Evolutionary conservation across 2,888 invertebrate genomes (phyloP).

Genomic region (Beris chalybata): DNA sequence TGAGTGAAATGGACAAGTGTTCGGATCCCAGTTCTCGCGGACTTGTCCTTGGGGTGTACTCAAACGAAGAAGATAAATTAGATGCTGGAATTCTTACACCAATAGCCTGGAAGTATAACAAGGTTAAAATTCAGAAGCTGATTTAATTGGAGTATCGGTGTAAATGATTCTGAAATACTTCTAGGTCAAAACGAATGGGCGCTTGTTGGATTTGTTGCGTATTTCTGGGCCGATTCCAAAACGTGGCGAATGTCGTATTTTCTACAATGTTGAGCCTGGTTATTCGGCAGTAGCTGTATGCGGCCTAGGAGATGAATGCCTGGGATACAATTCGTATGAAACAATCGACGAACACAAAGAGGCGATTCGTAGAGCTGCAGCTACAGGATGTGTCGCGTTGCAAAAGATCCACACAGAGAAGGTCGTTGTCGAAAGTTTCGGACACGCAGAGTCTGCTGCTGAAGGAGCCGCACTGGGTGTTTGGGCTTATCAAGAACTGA

Average conservation of each 20-base stretch:
- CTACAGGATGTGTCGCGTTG: slow-evolving; percentile 63
- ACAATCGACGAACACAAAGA: slow-evolving; percentile 75
- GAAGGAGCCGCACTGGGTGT: slow-evolving; percentile 73
- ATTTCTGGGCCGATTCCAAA: slow-evolving; percentile 59
- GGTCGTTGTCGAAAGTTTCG: slow-evolving; percentile 73
- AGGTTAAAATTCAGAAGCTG: slow-evolving; percentile 44
- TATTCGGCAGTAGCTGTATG: slow-evolving; percentile 72
- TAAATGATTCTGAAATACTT: neutral
- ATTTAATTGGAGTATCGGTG: neutral
- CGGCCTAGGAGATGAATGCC: slow-evolving; percentile 72
- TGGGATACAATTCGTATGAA: slow-evolving; percentile 68
- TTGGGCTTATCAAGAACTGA: slow-evolving; percentile 67
- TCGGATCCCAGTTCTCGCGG: slow-evolving; percentile 55
- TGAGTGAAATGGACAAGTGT: slow-evolving; percentile 46
- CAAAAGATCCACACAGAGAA: slow-evolving; percentile 60
- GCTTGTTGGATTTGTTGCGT: slow-evolving; percentile 60
- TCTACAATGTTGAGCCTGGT: slow-evolving; percentile 66
- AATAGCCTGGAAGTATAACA: slow-evolving; percentile 64
- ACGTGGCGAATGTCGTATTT: slow-evolving; percentile 62
- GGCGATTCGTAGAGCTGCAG: slow-evolving; percentile 71
- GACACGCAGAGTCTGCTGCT: slow-evolving; percentile 75
- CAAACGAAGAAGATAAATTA: slow-evolving; percentile 60
- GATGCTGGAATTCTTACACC: slow-evolving; percentile 64
- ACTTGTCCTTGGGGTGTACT: slow-evolving; percentile 66
- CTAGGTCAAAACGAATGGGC: slow-evolving; percentile 54